phyloP scores from a whole-genome alignment of 2,113 vertebrate genomes.

The Galeopterus variegatus region DNA sequence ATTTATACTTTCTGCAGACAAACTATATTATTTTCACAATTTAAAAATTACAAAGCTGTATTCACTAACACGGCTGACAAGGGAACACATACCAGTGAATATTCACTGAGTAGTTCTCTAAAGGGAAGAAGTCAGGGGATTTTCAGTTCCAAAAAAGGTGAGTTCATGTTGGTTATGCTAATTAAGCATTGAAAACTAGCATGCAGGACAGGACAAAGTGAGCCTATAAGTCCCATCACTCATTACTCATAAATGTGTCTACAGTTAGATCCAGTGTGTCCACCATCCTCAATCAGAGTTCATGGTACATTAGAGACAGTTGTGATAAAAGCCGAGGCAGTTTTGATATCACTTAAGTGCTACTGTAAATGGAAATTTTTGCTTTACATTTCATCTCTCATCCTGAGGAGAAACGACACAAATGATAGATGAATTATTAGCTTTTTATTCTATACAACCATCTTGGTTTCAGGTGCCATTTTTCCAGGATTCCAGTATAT shows the following conservation, averaged over 20 bases:
- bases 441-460: too few relatives aligned
- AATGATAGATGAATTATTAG: not conserved
- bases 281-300: not conserved
- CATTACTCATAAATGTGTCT: not conserved
- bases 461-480: not conserved
- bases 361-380: not conserved
- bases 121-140: not conserved
- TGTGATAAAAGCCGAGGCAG: not conserved
- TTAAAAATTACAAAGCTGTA: not conserved
- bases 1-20: not conserved
- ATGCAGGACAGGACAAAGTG: not conserved
- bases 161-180: not conserved
- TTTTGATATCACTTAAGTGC: not conserved
- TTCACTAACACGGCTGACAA: not conserved
- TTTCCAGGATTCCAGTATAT: not conserved
- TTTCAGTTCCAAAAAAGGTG: not conserved
- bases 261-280: not conserved
- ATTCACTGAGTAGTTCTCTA: not conserved
- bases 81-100: not conserved
- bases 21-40: not conserved
- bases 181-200: not conserved
- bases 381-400: not conserved
- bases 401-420: not conserved
- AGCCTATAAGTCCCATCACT: not conserved
- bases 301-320: not conserved